Conservation (phyloP, 1,140 invertebrate species). For the Sipha flava region DNA sequence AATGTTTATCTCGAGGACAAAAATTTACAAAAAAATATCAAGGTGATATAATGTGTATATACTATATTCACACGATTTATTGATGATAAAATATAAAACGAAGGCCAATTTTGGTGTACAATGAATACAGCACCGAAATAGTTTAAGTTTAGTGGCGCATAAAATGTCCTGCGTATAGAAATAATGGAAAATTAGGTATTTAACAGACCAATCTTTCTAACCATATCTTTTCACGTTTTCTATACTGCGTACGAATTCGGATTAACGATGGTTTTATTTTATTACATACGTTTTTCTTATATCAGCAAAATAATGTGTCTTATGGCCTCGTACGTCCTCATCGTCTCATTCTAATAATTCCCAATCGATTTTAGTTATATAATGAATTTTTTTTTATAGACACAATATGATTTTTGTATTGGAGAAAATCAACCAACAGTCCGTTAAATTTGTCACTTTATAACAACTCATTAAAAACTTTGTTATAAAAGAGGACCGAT, state of each 20-base stretch:
- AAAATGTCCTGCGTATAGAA: not conserved
- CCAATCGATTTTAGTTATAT: not conserved
- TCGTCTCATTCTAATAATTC: not conserved
- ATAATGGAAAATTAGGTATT: not conserved
- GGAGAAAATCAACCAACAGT: no score
- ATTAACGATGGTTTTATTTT: not conserved
- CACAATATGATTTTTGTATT: no score
- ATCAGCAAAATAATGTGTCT: not conserved
- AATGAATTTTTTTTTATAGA: not conserved
- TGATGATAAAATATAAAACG: not conserved
- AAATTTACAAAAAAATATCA: not conserved
- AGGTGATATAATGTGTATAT: not conserved
- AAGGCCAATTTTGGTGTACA: not conserved
- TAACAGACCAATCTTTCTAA: not conserved
- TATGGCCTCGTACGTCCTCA: not conserved
- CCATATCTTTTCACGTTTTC: not conserved
- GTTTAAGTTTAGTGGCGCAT: not conserved
- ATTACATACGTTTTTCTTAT: not conserved
- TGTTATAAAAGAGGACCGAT: no score
- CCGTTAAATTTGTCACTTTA: no score
- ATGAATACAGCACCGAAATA: not conserved
- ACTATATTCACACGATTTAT: not conserved
- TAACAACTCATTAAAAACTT: no score
- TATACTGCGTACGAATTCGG: not conserved
- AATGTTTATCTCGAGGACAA: not conserved